Evolutionary conservation across 1,140 invertebrate species (phyloP).

Genomic region (Brachionus paranguensis): DNA sequence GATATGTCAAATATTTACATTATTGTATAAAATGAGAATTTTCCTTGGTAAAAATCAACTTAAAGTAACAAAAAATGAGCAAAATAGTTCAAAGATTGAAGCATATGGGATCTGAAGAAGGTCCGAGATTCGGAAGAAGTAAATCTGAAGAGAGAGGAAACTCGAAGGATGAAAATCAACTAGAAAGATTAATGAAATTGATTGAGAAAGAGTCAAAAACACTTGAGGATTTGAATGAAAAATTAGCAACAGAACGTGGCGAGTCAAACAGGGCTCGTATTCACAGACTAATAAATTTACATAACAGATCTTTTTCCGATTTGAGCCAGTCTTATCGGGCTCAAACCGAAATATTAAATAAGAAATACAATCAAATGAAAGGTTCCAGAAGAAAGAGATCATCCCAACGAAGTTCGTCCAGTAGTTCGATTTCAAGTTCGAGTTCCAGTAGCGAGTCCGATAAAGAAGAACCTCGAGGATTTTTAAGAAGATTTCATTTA

Average conservation of each 20-base stretch:
- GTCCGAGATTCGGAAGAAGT: neutral
- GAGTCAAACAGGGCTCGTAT: neutral
- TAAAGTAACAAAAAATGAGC: neutral
- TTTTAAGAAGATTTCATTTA: neutral
- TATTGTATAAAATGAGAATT: neutral
- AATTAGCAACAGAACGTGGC: neutral
- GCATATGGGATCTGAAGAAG: neutral
- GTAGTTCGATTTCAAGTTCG: neutral
- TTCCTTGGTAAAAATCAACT: neutral
- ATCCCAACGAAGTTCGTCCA: neutral
- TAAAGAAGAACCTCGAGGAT: neutral
- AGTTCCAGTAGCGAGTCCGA: neutral
- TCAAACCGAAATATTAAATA: neutral
- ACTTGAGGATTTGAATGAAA: neutral
- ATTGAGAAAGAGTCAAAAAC: slow-evolving; percentile 6
- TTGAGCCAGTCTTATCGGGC: neutral
- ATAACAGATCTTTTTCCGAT: neutral
- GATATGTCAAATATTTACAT: neutral
- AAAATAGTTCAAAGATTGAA: neutral
- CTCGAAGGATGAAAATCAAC: neutral
- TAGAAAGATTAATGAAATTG: neutral
- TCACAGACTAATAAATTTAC: neutral
- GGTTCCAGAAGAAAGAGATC: neutral
- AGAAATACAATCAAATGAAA: neutral
- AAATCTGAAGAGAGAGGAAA: neutral